phyloP scores from a whole-genome alignment of 1,140 invertebrate species.

The Batillaria attramentaria region DNA sequence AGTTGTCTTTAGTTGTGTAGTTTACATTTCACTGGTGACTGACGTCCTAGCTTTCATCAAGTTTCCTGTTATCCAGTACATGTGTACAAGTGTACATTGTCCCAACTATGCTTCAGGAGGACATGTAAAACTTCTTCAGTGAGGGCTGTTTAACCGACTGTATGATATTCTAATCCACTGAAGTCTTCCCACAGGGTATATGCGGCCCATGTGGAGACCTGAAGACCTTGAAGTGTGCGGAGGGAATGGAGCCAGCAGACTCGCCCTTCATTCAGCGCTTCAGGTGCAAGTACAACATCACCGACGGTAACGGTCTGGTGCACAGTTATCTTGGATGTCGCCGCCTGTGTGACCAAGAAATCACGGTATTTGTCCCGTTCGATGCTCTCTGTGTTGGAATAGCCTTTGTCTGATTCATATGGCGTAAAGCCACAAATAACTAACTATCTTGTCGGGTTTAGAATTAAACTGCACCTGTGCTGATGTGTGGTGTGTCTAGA shows the following conservation, averaged over 20 bases:
- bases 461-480: no score
- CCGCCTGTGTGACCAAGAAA: conserved; percentile 26
- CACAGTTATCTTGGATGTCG: conserved; percentile 31
- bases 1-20: no score
- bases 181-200: conserved; percentile 35
- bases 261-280: not conserved
- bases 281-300: conserved; percentile 22
- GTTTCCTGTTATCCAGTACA: no score
- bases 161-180: not conserved
- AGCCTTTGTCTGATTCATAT: no score
- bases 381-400: no score
- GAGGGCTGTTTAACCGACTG: not conserved
- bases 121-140: not conserved
- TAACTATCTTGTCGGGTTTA: not conserved
- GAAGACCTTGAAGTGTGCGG: conserved; percentile 19
- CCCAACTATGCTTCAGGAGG: not conserved
- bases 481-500: not conserved
- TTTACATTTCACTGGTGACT: no score
- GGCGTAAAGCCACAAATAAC: not conserved
- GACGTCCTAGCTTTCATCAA: no score
- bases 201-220: conserved; percentile 28
- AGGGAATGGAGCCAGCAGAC: conserved; percentile 11
- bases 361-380: no score
- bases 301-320: not conserved
- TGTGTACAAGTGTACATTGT: no score